Base-by-base conservation (phyloP, 2,113 vertebrate species). In the Chlorodrepanis virens region DNA sequence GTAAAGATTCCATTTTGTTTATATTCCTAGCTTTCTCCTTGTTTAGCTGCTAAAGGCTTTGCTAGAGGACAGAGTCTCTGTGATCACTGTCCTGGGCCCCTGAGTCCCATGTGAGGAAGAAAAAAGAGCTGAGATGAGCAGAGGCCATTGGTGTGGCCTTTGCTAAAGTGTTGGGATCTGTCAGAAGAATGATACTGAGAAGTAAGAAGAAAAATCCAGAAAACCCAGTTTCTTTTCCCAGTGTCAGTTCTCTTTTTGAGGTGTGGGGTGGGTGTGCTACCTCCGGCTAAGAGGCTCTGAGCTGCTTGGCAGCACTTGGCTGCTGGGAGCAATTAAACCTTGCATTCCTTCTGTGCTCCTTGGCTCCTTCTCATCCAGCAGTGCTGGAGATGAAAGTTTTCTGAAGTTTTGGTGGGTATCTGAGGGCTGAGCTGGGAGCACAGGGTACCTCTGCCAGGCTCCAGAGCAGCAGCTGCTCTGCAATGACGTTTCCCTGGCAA, bases 61-160 rank as follows among this genome's bases (percentile, higher is more conserved):
- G 39, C 18, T 5, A 57, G 42, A 74, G 21, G 31, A 79, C 67
- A 50, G 82, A 81, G 1, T 10, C 24, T 60, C 65, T 56, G 37
- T 54, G 40, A 47, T 20, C 21, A 0, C 16, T 70, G 42, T 52
- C 64, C 76, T 71, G 71, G 86, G 40, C 11, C 17, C 63, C 83
- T 74, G 79, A 88, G 40, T 11, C 17, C 18, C 3, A 2, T 0
- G 4, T 72, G 64, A 67, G 89, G 80, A 93, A 92, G 80, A 71
- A 88, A 70, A 92, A 92, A 67, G 31, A 92, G 76, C 83, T 89
- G 86, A 93, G 50, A n/a, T 67, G 68, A 92, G 79, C 82, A 91
- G 52, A 88, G 87, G 21, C 61, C 4, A 0, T 25, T 67, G 45
- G 14, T 20, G 39, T 22, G 54, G 6, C 31, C 40, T 83, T 86